These are phyloP conservation scores for Trimorus sp. DNA, from an alignment of 2,888 invertebrate species.

Conservation along the genomic window DNA sequence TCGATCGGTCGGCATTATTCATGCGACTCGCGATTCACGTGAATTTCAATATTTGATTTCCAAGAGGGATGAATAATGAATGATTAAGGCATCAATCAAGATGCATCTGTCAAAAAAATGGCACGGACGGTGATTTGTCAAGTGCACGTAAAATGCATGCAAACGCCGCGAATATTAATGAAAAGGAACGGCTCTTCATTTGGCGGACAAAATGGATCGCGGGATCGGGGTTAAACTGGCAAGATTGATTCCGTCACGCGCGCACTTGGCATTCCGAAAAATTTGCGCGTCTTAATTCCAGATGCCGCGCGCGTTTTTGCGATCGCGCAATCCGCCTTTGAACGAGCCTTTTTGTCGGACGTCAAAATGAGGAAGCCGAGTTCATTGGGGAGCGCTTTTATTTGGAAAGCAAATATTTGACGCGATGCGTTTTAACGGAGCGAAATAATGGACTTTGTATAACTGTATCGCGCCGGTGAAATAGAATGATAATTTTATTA, in stretches of 20 bases:
- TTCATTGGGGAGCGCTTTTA: no score
- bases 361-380: no score
- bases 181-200: conserved; percentile 53
- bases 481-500: no score
- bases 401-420: no score
- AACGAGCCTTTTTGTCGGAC: no score
- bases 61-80: conserved; percentile 31
- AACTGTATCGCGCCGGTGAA: no score
- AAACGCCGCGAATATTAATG: conserved; percentile 45
- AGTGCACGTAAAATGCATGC: conserved; percentile 47
- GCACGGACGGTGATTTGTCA: conserved; percentile 44
- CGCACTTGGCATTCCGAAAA: conserved; percentile 47
- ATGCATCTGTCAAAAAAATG: conserved; percentile 42
- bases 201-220: conserved; percentile 36
- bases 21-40: conserved; percentile 17
- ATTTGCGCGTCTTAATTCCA: conserved; percentile 34
- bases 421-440: no score
- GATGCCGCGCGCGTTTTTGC: conserved; percentile 14
- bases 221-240: conserved; percentile 38
- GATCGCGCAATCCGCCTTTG: background rate
- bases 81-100: conserved; percentile 48
- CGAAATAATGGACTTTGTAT: no score
- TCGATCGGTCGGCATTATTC: conserved; percentile 32
- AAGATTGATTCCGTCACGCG: conserved; percentile 60
- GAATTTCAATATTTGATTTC: conserved; percentile 48